Percentiles rank a stretch among this genome's conserved stretches.
These are phyloP conservation scores for Lathronympha strigana DNA, from an alignment of 2,888 invertebrate genomes.

Conservation along the genomic window DNA sequence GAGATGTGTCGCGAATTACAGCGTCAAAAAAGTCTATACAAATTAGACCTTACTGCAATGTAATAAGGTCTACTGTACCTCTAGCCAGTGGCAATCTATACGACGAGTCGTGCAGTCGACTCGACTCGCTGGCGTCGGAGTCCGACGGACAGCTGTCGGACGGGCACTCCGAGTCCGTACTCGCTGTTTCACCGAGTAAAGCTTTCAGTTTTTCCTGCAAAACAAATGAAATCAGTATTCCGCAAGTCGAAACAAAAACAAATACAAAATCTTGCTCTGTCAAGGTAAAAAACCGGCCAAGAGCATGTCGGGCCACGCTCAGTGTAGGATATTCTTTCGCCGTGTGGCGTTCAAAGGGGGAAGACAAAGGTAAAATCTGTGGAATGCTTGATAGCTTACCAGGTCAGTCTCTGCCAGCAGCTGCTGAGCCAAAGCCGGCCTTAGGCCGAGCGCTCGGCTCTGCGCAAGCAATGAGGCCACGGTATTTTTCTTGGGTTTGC, in stretches of 20 bases:
- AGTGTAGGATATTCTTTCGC: no score
- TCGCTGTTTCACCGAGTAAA: conserved; percentile 71
- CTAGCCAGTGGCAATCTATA: conserved; percentile 68
- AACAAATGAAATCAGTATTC: no score
- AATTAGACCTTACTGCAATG: no score
- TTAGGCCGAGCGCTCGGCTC: conserved; percentile 91
- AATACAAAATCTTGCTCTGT: no score
- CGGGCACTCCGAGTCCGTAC: conserved; percentile 77
- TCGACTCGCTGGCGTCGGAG: conserved; percentile 71
- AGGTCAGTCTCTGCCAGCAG: conserved; percentile 81
- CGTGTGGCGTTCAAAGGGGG: no score
- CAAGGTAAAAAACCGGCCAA: no score
- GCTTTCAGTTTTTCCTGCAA: conserved; percentile 77
- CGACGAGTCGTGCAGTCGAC: conserved; percentile 64
- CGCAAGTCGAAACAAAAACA: no score
- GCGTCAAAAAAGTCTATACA: no score
- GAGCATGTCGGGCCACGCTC: no score
- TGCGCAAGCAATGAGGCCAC: conserved; percentile 94
- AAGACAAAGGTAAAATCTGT: no score
- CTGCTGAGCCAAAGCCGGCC: conserved; percentile 91
- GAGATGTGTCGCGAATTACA: no score
- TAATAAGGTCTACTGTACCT: no score
- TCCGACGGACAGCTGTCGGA: conserved; percentile 78
- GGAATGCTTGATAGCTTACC: conserved; percentile 61
- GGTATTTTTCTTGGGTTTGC: conserved; percentile 96